These are phyloP conservation scores for Actinernus sp. DNA, from an alignment of 92 coral and sea anemone genomes.

Conservation along the genomic window DNA sequence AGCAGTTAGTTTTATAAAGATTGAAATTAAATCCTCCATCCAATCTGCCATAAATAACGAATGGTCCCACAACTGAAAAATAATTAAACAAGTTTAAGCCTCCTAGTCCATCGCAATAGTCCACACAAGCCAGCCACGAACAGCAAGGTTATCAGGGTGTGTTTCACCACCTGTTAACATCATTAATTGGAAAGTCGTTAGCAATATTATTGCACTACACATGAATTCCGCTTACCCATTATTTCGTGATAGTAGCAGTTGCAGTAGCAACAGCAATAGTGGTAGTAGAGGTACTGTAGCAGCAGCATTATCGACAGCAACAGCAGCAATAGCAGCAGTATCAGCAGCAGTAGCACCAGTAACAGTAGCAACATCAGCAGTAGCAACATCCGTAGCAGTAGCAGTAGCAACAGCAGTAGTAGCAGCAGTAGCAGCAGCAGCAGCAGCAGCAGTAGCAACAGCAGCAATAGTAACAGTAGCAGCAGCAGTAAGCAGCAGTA, in stretches of 20 bases:
- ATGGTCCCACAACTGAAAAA: too few relatives aligned
- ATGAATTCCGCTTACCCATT: too few relatives aligned
- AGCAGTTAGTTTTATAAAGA: too few relatives aligned
- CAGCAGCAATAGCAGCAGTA: conserved; percentile 2
- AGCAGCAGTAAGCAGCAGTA: conserved; percentile 6
- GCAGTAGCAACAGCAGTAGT: conserved; percentile 1
- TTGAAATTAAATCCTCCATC: too few relatives aligned
- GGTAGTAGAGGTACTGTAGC: not conserved
- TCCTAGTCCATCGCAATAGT: too few relatives aligned
- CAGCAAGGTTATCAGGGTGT: too few relatives aligned
- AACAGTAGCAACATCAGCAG: conserved; percentile 2
- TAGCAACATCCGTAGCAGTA: not conserved
- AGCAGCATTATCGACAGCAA: not conserved
- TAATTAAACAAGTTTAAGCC: too few relatives aligned
- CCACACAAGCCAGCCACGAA: too few relatives aligned
- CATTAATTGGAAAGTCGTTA: too few relatives aligned
- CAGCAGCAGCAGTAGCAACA: not conserved
- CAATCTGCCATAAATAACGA: too few relatives aligned
- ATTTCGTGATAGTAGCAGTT: not conserved
- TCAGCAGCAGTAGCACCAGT: conserved; percentile 3
- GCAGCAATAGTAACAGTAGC: not conserved
- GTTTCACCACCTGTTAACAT: too few relatives aligned
- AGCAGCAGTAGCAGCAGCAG: conserved; percentile 8
- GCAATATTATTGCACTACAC: too few relatives aligned
- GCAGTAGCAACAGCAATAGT: conserved; percentile 2